These are phyloP conservation scores for Cerastoderma edule DNA, from an alignment of 2,888 invertebrate species.

Conservation along the genomic window DNA sequence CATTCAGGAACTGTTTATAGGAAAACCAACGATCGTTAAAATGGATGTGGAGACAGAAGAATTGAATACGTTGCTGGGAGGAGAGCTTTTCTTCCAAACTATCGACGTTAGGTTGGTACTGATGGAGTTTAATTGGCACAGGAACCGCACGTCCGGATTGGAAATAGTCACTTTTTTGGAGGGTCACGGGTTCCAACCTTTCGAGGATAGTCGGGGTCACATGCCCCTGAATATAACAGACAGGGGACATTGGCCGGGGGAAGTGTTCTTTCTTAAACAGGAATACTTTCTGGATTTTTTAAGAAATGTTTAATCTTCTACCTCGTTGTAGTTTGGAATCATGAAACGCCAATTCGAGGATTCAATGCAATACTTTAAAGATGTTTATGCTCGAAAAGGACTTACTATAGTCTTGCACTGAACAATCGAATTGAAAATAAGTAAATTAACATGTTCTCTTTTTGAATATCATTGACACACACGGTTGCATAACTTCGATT, in stretches of 20 bases:
- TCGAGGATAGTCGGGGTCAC: background rate
- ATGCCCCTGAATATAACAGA: background rate
- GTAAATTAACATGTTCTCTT: too few relatives aligned
- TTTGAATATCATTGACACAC: too few relatives aligned
- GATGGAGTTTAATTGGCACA: slow-evolving; percentile 25
- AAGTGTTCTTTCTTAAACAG: slow-evolving; percentile 26
- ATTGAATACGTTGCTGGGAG: slow-evolving; percentile 14
- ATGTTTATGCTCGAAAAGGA: too few relatives aligned
- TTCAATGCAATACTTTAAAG: too few relatives aligned
- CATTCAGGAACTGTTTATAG: slow-evolving; percentile 17
- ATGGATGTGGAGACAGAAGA: slow-evolving; percentile 24
- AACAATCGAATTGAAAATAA: too few relatives aligned
- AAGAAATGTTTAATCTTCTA: background rate
- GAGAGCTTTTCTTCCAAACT: slow-evolving; percentile 21
- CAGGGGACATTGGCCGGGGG: slow-evolving; percentile 11
- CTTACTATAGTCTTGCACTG: too few relatives aligned
- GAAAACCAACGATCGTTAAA: slow-evolving; percentile 19
- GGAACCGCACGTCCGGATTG: background rate
- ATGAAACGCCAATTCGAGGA: too few relatives aligned
- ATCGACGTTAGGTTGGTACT: slow-evolving; percentile 17
- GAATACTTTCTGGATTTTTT: slow-evolving; percentile 12
- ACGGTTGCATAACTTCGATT: too few relatives aligned
- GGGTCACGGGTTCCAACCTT: slow-evolving; percentile 21
- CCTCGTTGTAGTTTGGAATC: background rate
- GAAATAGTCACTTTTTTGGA: slow-evolving; percentile 22